Evolutionary conservation across 2,888 invertebrate species (phyloP).

Genomic region (Drosophila anomelani): DNA sequence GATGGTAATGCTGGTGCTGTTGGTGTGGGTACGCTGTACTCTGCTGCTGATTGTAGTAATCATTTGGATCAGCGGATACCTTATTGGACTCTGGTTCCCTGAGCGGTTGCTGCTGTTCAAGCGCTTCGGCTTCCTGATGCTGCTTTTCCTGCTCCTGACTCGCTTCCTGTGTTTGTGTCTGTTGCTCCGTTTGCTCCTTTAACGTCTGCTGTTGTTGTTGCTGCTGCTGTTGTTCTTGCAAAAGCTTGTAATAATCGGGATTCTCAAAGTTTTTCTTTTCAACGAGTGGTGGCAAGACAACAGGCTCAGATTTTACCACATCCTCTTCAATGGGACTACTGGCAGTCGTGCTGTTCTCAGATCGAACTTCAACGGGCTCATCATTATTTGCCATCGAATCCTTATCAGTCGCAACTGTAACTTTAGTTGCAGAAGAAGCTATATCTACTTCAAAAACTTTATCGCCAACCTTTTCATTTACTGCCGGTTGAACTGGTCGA

Average conservation of each 20-base stretch:
- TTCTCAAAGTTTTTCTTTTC: conserved; percentile 50
- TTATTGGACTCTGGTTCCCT: conserved; percentile 2
- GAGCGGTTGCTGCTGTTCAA: background rate
- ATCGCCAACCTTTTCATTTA: conserved; percentile 1
- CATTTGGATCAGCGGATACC: background rate
- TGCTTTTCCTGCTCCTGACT: background rate
- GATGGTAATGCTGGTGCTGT: conserved; percentile 6
- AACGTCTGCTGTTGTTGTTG: conserved; percentile 2
- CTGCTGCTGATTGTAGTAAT: conserved; percentile 16
- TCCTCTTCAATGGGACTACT: conserved; percentile 1
- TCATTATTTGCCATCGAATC: background rate
- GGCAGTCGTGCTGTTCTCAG: background rate
- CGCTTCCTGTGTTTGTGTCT: background rate
- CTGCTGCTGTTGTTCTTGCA: conserved; percentile 52
- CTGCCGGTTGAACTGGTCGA: background rate
- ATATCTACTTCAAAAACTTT: background rate
- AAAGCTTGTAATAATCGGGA: conserved; percentile 59
- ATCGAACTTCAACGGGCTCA: background rate
- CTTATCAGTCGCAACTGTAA: background rate
- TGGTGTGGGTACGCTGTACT: conserved; percentile 1
- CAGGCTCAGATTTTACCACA: background rate
- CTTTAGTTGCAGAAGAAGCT: background rate
- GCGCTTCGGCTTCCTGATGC: background rate
- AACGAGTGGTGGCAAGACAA: conserved; percentile 59
- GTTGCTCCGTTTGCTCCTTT: background rate